Base-by-base conservation (phyloP, 2,888 invertebrate genomes). In the Lasiommata megera region DNA sequence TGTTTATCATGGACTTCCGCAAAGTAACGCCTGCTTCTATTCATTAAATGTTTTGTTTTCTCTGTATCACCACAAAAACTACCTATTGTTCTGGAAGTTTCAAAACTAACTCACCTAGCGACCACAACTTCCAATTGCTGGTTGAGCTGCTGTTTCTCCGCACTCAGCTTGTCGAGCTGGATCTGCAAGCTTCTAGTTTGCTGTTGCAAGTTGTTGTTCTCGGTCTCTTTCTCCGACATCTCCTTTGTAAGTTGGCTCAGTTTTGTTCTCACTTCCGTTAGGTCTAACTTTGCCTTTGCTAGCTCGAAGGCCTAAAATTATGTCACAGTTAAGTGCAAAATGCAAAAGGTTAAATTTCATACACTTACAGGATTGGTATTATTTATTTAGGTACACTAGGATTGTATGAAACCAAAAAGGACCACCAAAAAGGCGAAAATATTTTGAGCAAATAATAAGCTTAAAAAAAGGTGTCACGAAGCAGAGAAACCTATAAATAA, bases 171-270 rank as follows among this genome's bases (percentile, higher is more conserved):
- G 1, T 34, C 11, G 9, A 34, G 34, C 34, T 34, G 34, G 3
- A 11, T 11, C 1, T 3, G 77, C 71, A 72, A 72, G 68, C 60
- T 71, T 68, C 65, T 36, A 9, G 41, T 34, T 57, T 70, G 72
- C 52, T 64, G 76, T 69, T 41, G 69, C 69, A 67, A 77, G 66
- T 86, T 75, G 18, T 73, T 69, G 62, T 80, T 71, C 54, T 83
- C 74, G 11, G 73, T 58, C 54, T 82, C 80, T 53, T 70, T 68
- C 67, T 85, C 71, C 47, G 82, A 53, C 75, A 71, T 63, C 74
- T 81, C 75, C 61, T 89, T 92, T 16, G 79, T 84, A 43, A 93
- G 92, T 12, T 92, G 92, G 38, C 92, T 91, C 7, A 93, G 69
- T 62, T 86, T 80, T 63, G 76, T 82, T 58, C 73, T 78, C 12